phyloP scores from a whole-genome alignment of 2,797 vertebrate species.

The Hafferia zeledoni region DNA sequence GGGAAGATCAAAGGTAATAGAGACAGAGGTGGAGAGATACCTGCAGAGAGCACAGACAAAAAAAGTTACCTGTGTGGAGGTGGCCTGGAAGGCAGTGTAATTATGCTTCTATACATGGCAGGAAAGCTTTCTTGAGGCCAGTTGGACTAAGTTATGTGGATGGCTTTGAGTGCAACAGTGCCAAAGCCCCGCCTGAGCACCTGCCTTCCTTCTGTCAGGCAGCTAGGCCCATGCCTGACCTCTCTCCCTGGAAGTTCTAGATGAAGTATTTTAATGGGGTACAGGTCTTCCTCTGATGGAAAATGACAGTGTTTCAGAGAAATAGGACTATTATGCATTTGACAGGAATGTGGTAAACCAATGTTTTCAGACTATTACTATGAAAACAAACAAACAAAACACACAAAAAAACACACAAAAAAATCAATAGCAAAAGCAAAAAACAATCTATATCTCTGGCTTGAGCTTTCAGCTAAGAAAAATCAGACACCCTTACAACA shows the following conservation, averaged over 20 bases:
- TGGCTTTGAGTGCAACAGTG: not conserved
- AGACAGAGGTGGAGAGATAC: not conserved
- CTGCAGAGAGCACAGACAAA: not conserved
- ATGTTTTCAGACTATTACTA: not conserved
- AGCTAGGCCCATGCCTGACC: not conserved
- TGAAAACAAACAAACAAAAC: not conserved
- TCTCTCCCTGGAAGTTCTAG: not conserved
- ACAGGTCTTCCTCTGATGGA: not conserved
- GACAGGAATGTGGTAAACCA: not conserved
- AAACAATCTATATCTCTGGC: not conserved
- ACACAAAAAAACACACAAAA: not conserved
- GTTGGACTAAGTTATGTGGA: accelerated
- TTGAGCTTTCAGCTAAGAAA: not conserved
- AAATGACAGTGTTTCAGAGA: not conserved
- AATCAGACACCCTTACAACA: not conserved
- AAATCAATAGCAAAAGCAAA: not conserved
- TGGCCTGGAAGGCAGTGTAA: not conserved
- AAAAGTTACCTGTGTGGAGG: not conserved
- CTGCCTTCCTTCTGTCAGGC: not conserved
- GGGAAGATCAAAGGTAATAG: not conserved
- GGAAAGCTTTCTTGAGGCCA: not conserved
- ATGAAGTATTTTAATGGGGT: not conserved
- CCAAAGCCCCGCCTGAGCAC: not conserved
- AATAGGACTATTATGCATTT: not conserved
- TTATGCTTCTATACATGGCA: not conserved